Evolutionary conservation across 2,797 vertebrate genomes (phyloP), one percentile per base, ranked within the genome.

Genomic region (Acanthopagrus latus): DNA sequence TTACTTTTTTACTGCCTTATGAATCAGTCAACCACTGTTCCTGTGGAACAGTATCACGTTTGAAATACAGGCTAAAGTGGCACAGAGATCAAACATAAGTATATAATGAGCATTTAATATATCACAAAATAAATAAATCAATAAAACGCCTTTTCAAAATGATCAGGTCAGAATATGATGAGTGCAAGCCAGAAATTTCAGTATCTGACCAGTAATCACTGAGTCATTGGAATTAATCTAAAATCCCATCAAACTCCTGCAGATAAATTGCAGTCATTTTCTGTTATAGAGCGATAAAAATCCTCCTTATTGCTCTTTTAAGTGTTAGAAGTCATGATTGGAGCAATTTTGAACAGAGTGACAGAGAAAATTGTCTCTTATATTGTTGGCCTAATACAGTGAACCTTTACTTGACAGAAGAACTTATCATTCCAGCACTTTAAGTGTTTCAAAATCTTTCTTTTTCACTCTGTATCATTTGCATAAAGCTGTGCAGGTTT

Each of bases 191-290:
- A 29, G 58, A 66, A 12, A 33, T 8, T 58, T 66, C 43, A 58
- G 71, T 51, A 67, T 64, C 47, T 29, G 5, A 29, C 52, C 38
- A 59, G 74, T 71, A 68, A 81, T 81, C 62, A 67, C 47, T 2
- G 70, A 68, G 65, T 68, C 54, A 66, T 51, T 71, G 79, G 51
- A 66, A 70, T 75, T 78, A 63, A 85, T 85, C 68, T 76, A 55
- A 83, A 83, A 77, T 64, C 38, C 46, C 33, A 65, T 81, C 81
- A 80, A 65, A 76, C 68, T 74, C 68, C 72, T 44, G 66, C 70
- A 69, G 78, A 77, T 80, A 75, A 82, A 86, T 80, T 86, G 71
- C 71, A 57, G 73, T 86, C 82, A 72, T 83, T 86, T 81, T 62
- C 48, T 82, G 73, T 75, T 73, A 78, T 29, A 51, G 73, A 73